phyloP scores from a whole-genome alignment of 2,797 vertebrate species.

The Leptatherina wallacei region DNA sequence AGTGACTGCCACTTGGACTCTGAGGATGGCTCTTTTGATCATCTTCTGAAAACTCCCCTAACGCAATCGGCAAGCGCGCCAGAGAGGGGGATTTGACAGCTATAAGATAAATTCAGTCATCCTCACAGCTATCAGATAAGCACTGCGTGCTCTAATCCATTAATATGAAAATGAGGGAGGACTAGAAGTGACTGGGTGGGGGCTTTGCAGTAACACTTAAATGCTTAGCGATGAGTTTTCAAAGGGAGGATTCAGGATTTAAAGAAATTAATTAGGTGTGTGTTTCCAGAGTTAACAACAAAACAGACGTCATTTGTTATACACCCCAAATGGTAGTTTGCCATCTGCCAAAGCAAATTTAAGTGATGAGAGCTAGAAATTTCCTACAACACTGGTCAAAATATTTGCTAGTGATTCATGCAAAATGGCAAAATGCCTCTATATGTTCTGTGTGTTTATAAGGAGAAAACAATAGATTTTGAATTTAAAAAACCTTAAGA shows the following conservation, averaged over 20 bases:
- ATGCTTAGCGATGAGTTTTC: slow-evolving; percentile 58
- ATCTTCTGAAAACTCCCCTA: slow-evolving; percentile 75
- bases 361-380: slow-evolving; percentile 4
- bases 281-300: slow-evolving; percentile 32
- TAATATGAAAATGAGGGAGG: slow-evolving; percentile 80
- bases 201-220: slow-evolving; percentile 62
- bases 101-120: slow-evolving; percentile 81
- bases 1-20: slow-evolving; percentile 79
- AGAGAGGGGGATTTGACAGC: slow-evolving; percentile 79
- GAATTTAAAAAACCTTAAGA: neutral
- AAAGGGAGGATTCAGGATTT: slow-evolving; percentile 52
- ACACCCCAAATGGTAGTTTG: slow-evolving; percentile 31
- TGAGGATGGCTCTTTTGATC: slow-evolving; percentile 81
- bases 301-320: slow-evolving; percentile 38
- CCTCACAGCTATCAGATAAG: slow-evolving; percentile 83
- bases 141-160: slow-evolving; percentile 77
- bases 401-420: slow-evolving; percentile 2
- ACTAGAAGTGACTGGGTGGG: slow-evolving; percentile 50
- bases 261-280: slow-evolving; percentile 53
- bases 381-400: slow-evolving; percentile 18
- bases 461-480: neutral
- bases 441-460: neutral
- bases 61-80: slow-evolving; percentile 71
- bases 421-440: neutral
- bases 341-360: slow-evolving; percentile 20